Evolutionary conservation across 2,797 vertebrate species (phyloP), one percentile per base, ranked within the genome.

Genomic region (Clarias pachynema): DNA sequence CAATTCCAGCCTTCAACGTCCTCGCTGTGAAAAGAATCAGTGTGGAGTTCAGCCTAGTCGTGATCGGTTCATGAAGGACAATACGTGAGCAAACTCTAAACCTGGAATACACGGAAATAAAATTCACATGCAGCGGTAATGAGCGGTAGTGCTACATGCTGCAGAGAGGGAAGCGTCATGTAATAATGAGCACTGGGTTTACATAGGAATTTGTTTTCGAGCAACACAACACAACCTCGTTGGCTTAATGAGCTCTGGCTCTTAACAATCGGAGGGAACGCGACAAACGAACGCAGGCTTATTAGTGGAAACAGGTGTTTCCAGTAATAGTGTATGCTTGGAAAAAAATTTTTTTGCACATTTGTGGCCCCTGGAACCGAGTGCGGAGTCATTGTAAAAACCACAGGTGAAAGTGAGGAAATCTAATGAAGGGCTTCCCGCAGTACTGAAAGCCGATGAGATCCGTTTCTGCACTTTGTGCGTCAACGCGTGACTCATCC

Each of bases 221-320:
- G 80, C 62, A 60, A 37, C 44, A 70, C 53, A 24, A 49, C 73
- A 37, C 81, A 65, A 86, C 80, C 81, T 83, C 57, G 29, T 83
- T 26, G 44, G 29, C 57, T 22, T 72, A 86, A 83, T 18, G 66
- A 83, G 85, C 56, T 63, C 81, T 78, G 40, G 9, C 70, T 59
- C 31, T 53, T 18, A 15, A 82, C n/a, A 56, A 79, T 22, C 20
- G 3, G 26, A 40, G 20, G 5, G 56, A 22, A 20, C 40, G 37
- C 5, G 69, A 60, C 60, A 31, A 63, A 69, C 14, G 26, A 78
- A 79, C 14, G 40, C 53, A 37, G 69, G 18, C 62, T 75, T 26
- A 82, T 79, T 79, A 72, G 74, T 26, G 34, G 18, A 72, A 86
- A 79, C 81, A 79, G 85, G 74, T 83, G 85, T 26, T 79, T 49